phyloP scores from a whole-genome alignment of 1,140 invertebrate genomes.

The Drosophila quadrilineata region DNA sequence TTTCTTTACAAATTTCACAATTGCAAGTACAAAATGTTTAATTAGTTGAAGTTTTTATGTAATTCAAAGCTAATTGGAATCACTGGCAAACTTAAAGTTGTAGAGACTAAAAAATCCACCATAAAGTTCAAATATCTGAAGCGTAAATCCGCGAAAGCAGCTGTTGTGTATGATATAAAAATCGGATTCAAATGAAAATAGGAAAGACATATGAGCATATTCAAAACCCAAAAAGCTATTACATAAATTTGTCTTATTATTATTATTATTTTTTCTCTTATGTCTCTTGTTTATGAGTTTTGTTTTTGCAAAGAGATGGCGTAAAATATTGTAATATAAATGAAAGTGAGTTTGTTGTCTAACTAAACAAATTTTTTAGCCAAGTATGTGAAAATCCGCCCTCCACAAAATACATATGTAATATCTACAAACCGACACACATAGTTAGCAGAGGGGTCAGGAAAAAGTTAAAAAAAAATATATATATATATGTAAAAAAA shows the following conservation, averaged over 20 bases:
- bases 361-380: slow-evolving; percentile 54
- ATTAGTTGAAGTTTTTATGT: slow-evolving; percentile 46
- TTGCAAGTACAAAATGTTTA: slow-evolving; percentile 5
- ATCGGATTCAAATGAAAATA: slow-evolving; percentile 26
- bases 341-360: slow-evolving; percentile 54
- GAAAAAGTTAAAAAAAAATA: slow-evolving; percentile 11
- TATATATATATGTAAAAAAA: not conserved
- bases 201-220: slow-evolving; percentile 18
- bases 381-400: slow-evolving; percentile 17
- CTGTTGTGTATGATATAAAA: slow-evolving; percentile 40
- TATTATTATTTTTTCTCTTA: slow-evolving; percentile 33
- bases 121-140: slow-evolving; percentile 66
- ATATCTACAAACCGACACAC: slow-evolving; percentile 31
- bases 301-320: slow-evolving; percentile 48
- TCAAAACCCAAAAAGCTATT: slow-evolving; percentile 28
- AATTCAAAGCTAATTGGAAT: slow-evolving; percentile 58
- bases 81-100: slow-evolving; percentile 23
- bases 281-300: too few species aligned
- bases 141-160: slow-evolving; percentile 67
- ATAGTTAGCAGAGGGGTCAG: slow-evolving; percentile 14
- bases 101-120: slow-evolving; percentile 27
- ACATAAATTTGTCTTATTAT: slow-evolving; percentile 56
- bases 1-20: slow-evolving; percentile 21
- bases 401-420: slow-evolving; percentile 8
- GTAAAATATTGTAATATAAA: slow-evolving; percentile 38